phyloP scores from a whole-genome alignment of 2,113 vertebrate species.

The Sinocyclocheilus anophthalmus region DNA sequence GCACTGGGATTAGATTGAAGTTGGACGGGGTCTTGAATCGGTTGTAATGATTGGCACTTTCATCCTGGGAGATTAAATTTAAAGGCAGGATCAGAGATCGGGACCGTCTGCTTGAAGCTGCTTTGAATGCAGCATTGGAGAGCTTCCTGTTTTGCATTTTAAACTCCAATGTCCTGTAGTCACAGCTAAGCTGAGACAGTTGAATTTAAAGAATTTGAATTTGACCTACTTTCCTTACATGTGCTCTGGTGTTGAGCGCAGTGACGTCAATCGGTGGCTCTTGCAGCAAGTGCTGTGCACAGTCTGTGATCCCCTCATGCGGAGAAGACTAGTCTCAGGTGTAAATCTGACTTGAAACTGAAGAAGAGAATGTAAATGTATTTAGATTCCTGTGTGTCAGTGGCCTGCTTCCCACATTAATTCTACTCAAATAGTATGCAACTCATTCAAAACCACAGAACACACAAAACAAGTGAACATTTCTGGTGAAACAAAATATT shows the following conservation, averaged over 20 bases:
- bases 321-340: slow-evolving; percentile 5
- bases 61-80: slow-evolving; percentile 25
- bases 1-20: slow-evolving; percentile 9
- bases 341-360: background rate
- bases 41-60: slow-evolving; percentile 12
- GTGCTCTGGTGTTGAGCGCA: background rate
- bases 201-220: slow-evolving; percentile 35
- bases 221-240: slow-evolving; percentile 47
- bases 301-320: background rate
- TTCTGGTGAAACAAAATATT: too few species aligned
- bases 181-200: slow-evolving; percentile 21
- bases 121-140: background rate
- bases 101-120: background rate
- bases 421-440: background rate
- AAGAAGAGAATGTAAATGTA: background rate
- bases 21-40: background rate
- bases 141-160: background rate
- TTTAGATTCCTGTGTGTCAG: background rate
- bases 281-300: background rate
- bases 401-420: background rate
- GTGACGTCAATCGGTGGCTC: slow-evolving; percentile 38
- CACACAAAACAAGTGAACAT: too few species aligned
- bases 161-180: slow-evolving; percentile 22
- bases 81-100: slow-evolving; percentile 16
- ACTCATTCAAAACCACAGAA: too few species aligned